These are phyloP conservation scores for Sesia apiformis DNA, from an alignment of 2,888 invertebrate species.

Conservation along the genomic window DNA sequence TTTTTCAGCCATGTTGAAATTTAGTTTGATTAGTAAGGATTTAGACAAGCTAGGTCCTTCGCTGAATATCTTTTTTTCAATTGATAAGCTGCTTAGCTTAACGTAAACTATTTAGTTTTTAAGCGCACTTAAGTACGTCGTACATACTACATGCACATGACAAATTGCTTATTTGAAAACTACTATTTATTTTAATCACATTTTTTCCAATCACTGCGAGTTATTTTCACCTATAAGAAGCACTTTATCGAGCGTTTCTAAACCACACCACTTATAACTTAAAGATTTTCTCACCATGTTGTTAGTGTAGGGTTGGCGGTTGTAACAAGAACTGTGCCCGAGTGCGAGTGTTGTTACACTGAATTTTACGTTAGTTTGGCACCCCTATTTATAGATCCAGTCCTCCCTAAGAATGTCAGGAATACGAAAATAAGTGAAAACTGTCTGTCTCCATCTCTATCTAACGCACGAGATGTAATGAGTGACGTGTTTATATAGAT, in stretches of 20 bases:
- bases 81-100: too few species aligned
- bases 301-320: slow-evolving; percentile 46
- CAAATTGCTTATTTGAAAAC: too few species aligned
- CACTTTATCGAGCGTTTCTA: too few species aligned
- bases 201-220: slow-evolving; percentile 5
- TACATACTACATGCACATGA: too few species aligned
- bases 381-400: slow-evolving; percentile 70
- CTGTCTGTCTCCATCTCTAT: slow-evolving; percentile 43
- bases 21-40: too few species aligned
- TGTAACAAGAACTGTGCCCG: slow-evolving; percentile 70
- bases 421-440: slow-evolving; percentile 70
- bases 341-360: slow-evolving; percentile 74
- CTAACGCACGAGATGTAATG: slow-evolving; percentile 21
- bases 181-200: slow-evolving; percentile 10
- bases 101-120: too few species aligned
- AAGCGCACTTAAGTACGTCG: too few species aligned
- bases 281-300: slow-evolving; percentile 56
- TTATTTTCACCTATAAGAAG: background rate
- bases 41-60: too few species aligned
- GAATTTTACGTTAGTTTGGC: slow-evolving; percentile 48
- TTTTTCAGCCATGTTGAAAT: too few species aligned
- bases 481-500: slow-evolving; percentile 27
- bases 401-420: slow-evolving; percentile 32
- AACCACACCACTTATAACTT: background rate
- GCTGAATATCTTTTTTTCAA: too few species aligned